Conservation (phyloP, 1,140 invertebrate genomes). For the Atta cephalotes region DNA sequence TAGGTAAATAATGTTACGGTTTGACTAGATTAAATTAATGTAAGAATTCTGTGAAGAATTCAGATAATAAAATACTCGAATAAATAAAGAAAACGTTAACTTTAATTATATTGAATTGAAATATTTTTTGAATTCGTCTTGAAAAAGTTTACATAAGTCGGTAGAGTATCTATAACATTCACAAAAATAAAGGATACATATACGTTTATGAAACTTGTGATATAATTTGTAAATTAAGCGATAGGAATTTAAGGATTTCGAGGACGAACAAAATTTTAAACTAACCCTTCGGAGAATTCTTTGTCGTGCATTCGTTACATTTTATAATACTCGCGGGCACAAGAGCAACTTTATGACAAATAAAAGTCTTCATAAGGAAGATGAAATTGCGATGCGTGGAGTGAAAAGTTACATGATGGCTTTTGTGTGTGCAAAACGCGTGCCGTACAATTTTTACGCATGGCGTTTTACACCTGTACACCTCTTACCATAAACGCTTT, state of each 20-base stretch:
- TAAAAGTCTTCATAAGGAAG: slow-evolving; percentile 67
- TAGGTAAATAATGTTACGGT: not conserved
- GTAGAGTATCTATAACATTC: not conserved
- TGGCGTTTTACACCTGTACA: slow-evolving; percentile 68
- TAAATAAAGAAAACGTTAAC: not conserved
- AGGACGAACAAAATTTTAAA: slow-evolving; percentile 3
- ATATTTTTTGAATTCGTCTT: not conserved
- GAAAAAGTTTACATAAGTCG: not conserved
- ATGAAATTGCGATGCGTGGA: slow-evolving; percentile 66
- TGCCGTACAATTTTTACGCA: slow-evolving; percentile 68
- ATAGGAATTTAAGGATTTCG: slow-evolving; percentile 24
- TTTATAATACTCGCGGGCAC: slow-evolving; percentile 66
- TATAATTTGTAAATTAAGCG: slow-evolving; percentile 60
- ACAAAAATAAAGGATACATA: not conserved
- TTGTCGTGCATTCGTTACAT: slow-evolving; percentile 58
- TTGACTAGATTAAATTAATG: not conserved
- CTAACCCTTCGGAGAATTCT: slow-evolving; percentile 25
- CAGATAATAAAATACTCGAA: not conserved
- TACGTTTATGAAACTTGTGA: not conserved
- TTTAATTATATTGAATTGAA: not conserved
- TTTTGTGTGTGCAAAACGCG: slow-evolving; percentile 47
- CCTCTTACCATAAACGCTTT: slow-evolving; percentile 66
- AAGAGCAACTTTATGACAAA: slow-evolving; percentile 72
- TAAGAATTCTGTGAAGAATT: not conserved
- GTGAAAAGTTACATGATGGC: slow-evolving; percentile 72